Conservation (phyloP, 2,113 vertebrate genomes). For the Myotis davidii region DNA sequence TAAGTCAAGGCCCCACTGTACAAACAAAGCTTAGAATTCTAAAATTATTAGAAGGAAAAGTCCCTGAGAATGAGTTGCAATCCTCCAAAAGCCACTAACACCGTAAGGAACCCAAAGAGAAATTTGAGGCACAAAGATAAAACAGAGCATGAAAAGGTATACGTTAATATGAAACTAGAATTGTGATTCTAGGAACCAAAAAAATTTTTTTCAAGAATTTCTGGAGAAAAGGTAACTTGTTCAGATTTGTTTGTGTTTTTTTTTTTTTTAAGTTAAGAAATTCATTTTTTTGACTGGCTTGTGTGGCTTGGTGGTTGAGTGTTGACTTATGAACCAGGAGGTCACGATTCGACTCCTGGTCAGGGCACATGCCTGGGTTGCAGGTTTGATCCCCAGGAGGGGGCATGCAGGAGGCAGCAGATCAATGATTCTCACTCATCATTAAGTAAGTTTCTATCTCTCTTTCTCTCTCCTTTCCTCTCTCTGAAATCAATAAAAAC, state of each 20-base stretch:
- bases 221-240: slow-evolving; percentile 11
- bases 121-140: neutral
- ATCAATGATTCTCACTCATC: no score
- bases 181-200: slow-evolving; percentile 8
- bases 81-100: neutral
- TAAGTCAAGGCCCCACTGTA: neutral
- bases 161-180: neutral
- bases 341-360: no score
- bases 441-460: no score
- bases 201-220: slow-evolving; percentile 52
- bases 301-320: no score
- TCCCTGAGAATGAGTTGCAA: slow-evolving; percentile 1
- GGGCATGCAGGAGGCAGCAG: no score
- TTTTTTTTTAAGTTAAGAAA: neutral
- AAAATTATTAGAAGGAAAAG: neutral
- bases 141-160: neutral
- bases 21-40: slow-evolving; percentile 1
- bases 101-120: neutral
- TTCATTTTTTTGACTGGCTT: neutral
- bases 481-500: no score
- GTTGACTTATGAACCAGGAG: no score
- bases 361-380: no score
- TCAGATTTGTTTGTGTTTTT: neutral
- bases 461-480: no score
- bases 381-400: no score